Evolutionary conservation across 2,113 vertebrate genomes (phyloP).

Genomic region (Carollia perspicillata): DNA sequence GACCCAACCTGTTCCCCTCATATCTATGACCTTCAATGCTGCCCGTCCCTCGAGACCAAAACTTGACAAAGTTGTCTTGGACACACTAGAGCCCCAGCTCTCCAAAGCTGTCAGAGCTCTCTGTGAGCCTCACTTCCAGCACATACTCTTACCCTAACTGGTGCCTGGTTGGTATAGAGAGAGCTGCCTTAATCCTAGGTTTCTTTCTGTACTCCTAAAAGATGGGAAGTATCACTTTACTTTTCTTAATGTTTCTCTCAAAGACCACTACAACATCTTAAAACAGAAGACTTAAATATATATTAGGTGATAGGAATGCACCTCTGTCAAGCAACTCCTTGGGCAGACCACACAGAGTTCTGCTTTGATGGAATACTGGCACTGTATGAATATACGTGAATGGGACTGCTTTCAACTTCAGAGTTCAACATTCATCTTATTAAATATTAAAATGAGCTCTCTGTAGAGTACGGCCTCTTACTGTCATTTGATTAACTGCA

Average conservation of each 20-base stretch:
- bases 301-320: neutral
- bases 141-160: neutral
- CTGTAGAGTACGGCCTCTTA: conserved; percentile 54
- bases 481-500: conserved; percentile 67
- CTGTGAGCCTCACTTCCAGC: neutral
- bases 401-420: conserved; percentile 20
- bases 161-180: neutral
- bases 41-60: neutral
- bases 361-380: conserved; percentile 20
- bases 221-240: neutral
- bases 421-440: conserved; percentile 45
- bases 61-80: neutral
- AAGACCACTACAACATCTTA: neutral
- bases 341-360: neutral
- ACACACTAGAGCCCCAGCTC: neutral
- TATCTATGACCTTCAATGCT: neutral
- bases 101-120: neutral
- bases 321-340: neutral
- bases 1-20: neutral
- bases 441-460: conserved; percentile 71
- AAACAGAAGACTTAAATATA: conserved; percentile 3
- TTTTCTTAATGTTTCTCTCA: neutral
- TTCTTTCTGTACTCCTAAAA: neutral
- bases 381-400: conserved; percentile 22
- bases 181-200: neutral